Base-by-base conservation (phyloP, 1,140 invertebrate species). In the Triops longicaudatus region DNA sequence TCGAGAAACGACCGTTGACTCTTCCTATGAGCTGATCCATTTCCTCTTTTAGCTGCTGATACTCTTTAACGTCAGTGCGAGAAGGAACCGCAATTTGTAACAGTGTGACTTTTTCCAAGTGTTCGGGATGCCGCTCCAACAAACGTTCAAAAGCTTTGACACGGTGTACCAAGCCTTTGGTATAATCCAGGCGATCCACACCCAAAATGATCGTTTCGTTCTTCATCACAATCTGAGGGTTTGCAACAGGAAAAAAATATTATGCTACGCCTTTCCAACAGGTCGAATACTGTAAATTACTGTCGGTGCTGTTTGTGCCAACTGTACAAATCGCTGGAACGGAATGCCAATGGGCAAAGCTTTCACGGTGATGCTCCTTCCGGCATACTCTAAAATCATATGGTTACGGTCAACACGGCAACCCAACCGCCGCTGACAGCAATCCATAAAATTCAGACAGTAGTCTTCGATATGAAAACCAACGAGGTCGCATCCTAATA, bases 401-500 rank as follows among this genome's bases (percentile, higher is more conserved):
- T 82, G 79, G 43, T 81, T 80, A 17, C 83, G 79, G 73, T 85
- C 84, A 6, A 85, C 82, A 43, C 84, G 81, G 73, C 83, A 85
- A 5, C 85, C 84, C 7, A 85, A 81, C 17, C 83, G 79, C 9
- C 84, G 78, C 75, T 84, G 82, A 77, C 84, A 84, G 78, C 84
- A 85, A 77, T 86, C 85, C 74, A 86, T 81, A 79, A 86, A 86
- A 78, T 85, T 85, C 12, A 83, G 78, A 73, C 83, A 84, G 79
- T 86, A 85, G 75, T 84, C 84, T 37, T 85, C 83, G 76, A 85
- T 83, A 76, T 86, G 85, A 79, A 86, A 86, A n/a, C 85, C 85
- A 28, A 86, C 83, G 74, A 85, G 80, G 78, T 86, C 85, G 78
- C 83, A 85, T 9, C 82, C 83, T 26, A 78, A 77, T 73, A 27